A percentile compares a stretch with the other conserved stretches of the same genome.
These are phyloP conservation scores for Sitophilus oryzae DNA, from an alignment of 1,140 invertebrate genomes.

Conservation along the genomic window DNA sequence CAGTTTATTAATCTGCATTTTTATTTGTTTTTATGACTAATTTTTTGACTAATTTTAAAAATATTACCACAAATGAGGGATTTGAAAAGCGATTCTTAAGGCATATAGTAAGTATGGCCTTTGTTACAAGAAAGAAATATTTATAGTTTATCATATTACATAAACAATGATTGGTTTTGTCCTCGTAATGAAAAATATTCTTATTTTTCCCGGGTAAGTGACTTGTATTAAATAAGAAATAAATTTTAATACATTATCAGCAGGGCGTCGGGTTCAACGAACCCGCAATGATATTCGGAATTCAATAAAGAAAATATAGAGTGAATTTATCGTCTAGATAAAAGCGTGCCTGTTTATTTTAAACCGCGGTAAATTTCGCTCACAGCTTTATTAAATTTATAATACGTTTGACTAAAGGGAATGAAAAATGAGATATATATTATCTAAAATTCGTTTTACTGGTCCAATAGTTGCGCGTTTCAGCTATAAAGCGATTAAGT, in stretches of 20 bases:
- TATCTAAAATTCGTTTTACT: no score
- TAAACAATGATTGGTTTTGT: constrained; percentile 5
- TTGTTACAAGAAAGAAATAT: background rate
- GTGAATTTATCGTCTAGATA: background rate
- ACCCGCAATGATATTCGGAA: constrained; percentile 8
- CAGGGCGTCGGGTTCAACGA: constrained; percentile 10
- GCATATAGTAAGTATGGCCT: background rate
- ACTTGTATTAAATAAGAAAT: constrained; percentile 20
- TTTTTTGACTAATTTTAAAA: no score
- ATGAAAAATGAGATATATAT: no score
- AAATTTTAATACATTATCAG: constrained; percentile 21
- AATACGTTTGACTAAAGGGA: no score
- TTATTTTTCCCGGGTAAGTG: constrained; percentile 4
- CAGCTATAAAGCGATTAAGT: no score
- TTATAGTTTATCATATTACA: constrained; percentile 5
- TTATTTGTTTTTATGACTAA: no score
- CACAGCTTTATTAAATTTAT: no score
- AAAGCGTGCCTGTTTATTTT: background rate
- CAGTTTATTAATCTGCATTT: no score
- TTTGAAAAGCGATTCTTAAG: background rate
- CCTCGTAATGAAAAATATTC: background rate
- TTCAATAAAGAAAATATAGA: constrained; percentile 1
- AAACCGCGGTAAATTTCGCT: no score
- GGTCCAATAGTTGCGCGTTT: no score
- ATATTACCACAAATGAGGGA: no score